Base-by-base conservation (phyloP, 1,140 invertebrate species). In the Drosophila paulistorum region DNA sequence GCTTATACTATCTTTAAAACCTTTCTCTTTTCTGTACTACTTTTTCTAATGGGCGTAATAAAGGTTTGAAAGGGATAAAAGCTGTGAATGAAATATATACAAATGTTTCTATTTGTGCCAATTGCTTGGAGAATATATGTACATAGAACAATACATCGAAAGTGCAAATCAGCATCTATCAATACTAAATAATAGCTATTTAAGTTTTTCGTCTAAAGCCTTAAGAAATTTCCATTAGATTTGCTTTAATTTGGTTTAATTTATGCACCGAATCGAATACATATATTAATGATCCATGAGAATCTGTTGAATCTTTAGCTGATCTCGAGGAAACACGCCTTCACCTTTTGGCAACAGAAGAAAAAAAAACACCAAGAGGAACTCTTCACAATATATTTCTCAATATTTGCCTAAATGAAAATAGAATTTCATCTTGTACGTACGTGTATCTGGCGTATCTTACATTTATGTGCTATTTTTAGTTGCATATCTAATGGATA, bases 361-460 rank as follows among this genome's bases (percentile, higher is more conserved):
- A 23, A 62, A 66, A 65, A 17, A 9, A 9, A 37, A 37, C 35
- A 37, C 35, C 64, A 48, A 20, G 17, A 48, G 45, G 14, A 48
- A 48, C 45, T 30, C 30, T 51, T 45, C 14, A 63, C 30, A 77
- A 74, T 51, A 62, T 65, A 77, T 87, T 89, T 86, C 83, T 85
- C 76, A 86, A 86, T 86, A 86, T 79, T 86, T 79, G 68, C 79
- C 82, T 72, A 61, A 66, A 74, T 85, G 68, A 79, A 85, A 85
- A 85, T 85, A 85, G 82, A 87, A 72, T 82, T 77, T 87, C 79
- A 72, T 79, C 71, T 85, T 79, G 81, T 30, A 86, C 81, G 75
- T 78, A 63, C 78, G 67, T 65, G 39, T 60, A 45, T 64, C 71
- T 70, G 67, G 74, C 74, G 57, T 79, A 70, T 81, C 74, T 66